These are phyloP conservation scores for Oostethus manadensis DNA, from an alignment of 2,113 vertebrate species.

Conservation along the genomic window DNA sequence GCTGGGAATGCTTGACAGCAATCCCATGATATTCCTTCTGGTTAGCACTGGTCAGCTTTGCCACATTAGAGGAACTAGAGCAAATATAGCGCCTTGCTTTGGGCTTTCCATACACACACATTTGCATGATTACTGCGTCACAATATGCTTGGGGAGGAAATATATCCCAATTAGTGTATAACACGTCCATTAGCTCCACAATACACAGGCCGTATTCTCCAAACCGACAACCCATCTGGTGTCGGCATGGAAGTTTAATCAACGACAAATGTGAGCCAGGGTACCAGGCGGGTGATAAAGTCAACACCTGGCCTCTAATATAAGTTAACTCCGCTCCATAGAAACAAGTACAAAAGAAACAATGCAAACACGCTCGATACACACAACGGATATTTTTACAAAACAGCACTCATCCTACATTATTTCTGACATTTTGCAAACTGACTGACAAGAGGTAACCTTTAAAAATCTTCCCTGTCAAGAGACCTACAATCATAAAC, in stretches of 20 bases:
- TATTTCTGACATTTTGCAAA: not conserved
- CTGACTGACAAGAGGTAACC: not conserved
- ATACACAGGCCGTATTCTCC: not conserved
- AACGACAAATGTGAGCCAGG: not conserved
- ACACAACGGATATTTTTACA: not conserved
- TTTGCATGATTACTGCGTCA: not conserved
- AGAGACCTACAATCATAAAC: not conserved
- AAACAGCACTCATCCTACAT: not conserved
- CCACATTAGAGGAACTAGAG: not conserved
- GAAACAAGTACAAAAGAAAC: not conserved
- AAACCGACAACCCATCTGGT: constrained; percentile 7
- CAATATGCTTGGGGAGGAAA: constrained; percentile 2
- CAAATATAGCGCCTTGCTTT: not conserved
- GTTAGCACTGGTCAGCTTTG: not conserved
- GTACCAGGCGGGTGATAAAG: constrained; percentile 6
- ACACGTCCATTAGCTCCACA: not conserved
- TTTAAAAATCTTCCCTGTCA: not conserved
- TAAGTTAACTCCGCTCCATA: no score
- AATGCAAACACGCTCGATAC: not conserved
- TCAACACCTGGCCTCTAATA: not conserved
- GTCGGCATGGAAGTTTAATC: constrained; percentile 1
- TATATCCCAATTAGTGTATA: not conserved
- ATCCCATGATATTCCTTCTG: not conserved
- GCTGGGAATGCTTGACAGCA: not conserved
- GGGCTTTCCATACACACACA: not conserved